Conservation (phyloP, 1,140 invertebrate genomes). For the Bombus fervidus region DNA sequence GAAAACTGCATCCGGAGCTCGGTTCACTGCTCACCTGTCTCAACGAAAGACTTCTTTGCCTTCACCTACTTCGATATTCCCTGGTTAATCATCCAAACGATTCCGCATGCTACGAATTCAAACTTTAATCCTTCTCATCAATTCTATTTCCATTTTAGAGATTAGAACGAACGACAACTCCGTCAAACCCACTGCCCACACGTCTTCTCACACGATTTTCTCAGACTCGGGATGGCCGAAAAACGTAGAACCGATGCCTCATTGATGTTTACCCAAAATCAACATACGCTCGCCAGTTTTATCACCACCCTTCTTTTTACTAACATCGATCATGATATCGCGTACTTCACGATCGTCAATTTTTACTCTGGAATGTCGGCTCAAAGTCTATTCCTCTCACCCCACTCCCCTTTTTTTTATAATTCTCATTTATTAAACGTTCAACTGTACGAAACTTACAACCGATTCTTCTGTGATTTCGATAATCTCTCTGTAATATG, state of each 20-base stretch:
- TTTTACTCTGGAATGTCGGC: slow-evolving; percentile 55
- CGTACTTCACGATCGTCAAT: slow-evolving; percentile 44
- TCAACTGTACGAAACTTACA: slow-evolving; percentile 40
- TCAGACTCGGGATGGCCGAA: slow-evolving; percentile 15
- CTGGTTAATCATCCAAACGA: background rate
- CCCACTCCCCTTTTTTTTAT: slow-evolving; percentile 46
- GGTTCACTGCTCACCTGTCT: slow-evolving; percentile 53
- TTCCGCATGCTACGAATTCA: background rate
- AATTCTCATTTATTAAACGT: slow-evolving; percentile 57
- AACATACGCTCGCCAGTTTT: slow-evolving; percentile 20
- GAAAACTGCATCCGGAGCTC: slow-evolving; percentile 61
- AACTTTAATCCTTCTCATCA: slow-evolving; percentile 2
- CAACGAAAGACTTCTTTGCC: slow-evolving; percentile 29
- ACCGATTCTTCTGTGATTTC: background rate
- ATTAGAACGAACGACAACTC: slow-evolving; percentile 2
- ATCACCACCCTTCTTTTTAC: slow-evolving; percentile 23
- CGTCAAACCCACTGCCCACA: slow-evolving; percentile 46
- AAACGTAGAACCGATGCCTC: slow-evolving; percentile 12
- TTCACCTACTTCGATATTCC: slow-evolving; percentile 37
- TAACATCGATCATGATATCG: slow-evolving; percentile 40
- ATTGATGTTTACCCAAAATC: slow-evolving; percentile 39
- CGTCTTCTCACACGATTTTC: slow-evolving; percentile 28
- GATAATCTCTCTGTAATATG: slow-evolving; percentile 34
- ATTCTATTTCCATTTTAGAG: background rate
- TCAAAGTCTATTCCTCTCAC: slow-evolving; percentile 54